These are phyloP conservation scores for Popillia japonica DNA, from an alignment of 1,140 invertebrate species.

Conservation along the genomic window DNA sequence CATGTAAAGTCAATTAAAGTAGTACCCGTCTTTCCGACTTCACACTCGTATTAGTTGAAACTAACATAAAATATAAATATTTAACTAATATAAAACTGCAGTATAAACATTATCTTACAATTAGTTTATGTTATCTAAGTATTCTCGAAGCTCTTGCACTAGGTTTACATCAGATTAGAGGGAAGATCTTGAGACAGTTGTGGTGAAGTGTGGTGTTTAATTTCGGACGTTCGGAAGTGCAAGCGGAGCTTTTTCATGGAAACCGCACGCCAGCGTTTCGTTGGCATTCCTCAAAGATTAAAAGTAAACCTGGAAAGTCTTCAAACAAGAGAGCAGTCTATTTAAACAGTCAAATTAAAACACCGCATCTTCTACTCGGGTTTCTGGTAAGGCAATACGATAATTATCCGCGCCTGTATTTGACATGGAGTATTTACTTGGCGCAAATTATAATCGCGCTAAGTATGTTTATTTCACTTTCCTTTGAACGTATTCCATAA, in stretches of 20 bases:
- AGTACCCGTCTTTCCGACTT: too few species aligned
- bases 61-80: too few species aligned
- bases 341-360: slow-evolving; percentile 38
- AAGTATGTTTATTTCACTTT: slow-evolving; percentile 31
- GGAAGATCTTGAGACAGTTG: background rate
- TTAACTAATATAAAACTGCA: too few species aligned
- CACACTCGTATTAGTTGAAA: too few species aligned
- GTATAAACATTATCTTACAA: too few species aligned
- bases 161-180: background rate
- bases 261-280: background rate
- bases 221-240: background rate
- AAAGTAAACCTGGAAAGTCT: slow-evolving; percentile 34
- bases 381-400: slow-evolving; percentile 22
- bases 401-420: slow-evolving; percentile 30
- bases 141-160: background rate
- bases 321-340: slow-evolving; percentile 22
- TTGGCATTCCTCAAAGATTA: slow-evolving; percentile 24
- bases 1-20: too few species aligned
- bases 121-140: too few species aligned
- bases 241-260: slow-evolving; percentile 12
- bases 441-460: slow-evolving; percentile 31
- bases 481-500: background rate
- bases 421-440: slow-evolving; percentile 18
- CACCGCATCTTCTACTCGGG: slow-evolving; percentile 11
- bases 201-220: background rate